These are phyloP conservation scores for Hirundichthys speculiger DNA, from an alignment of 2,113 vertebrate genomes.

Conservation along the genomic window DNA sequence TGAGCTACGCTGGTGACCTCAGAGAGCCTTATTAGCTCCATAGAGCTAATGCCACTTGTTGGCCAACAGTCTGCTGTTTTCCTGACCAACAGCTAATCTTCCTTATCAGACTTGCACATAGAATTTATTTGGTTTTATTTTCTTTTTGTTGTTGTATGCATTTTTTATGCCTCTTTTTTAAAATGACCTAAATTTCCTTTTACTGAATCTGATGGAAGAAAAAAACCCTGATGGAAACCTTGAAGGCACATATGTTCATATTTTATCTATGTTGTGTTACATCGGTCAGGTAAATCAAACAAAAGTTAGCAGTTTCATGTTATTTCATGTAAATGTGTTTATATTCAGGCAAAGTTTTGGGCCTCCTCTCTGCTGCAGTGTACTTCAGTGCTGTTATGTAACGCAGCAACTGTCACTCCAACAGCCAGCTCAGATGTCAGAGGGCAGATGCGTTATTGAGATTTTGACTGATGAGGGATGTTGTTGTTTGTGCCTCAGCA, in stretches of 20 bases:
- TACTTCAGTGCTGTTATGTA: conserved; percentile 62
- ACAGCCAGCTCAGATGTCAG: conserved; percentile 49
- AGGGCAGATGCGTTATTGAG: conserved; percentile 18
- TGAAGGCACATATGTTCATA: too few relatives aligned
- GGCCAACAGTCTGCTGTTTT: conserved; percentile 8
- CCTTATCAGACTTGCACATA: not conserved
- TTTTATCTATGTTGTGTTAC: too few relatives aligned
- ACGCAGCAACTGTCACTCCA: conserved; percentile 58
- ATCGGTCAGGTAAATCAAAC: too few relatives aligned
- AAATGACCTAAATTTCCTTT: too few relatives aligned
- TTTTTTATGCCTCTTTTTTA: too few relatives aligned
- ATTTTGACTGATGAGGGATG: conserved; percentile 38
- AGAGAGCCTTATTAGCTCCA: not conserved
- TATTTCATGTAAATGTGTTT: not conserved
- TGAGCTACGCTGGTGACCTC: not conserved
- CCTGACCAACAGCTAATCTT: not conserved
- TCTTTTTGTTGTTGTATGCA: too few relatives aligned
- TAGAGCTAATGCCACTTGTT: conserved; percentile 4
- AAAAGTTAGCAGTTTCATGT: too few relatives aligned
- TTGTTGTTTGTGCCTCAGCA: conserved; percentile 32
- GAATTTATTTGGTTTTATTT: too few relatives aligned
- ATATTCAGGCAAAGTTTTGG: conserved; percentile 18
- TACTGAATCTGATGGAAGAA: too few relatives aligned
- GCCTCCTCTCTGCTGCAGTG: conserved; percentile 36
- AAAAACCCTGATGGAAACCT: too few relatives aligned